Conservation (phyloP, 2,888 invertebrate genomes). For the Dastarcus helophoroides region DNA sequence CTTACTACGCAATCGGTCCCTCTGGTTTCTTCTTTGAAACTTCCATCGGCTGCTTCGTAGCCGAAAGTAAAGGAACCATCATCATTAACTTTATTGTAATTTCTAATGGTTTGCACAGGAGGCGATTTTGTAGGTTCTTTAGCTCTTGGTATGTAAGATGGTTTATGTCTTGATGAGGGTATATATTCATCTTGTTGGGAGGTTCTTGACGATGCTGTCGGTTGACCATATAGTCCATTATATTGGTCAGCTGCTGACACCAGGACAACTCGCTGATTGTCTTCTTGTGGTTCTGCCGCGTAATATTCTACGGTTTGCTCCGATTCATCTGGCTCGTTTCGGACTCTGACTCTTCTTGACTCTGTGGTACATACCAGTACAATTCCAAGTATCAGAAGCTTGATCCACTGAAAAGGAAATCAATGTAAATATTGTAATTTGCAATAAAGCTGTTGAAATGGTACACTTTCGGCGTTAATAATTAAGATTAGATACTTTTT, state of each 20-base stretch:
- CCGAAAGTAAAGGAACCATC: constrained; percentile 78
- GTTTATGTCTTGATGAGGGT: constrained; percentile 24
- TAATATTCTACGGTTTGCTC: constrained; percentile 37
- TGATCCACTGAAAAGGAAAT: constrained; percentile 21
- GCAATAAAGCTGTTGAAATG: too few species aligned
- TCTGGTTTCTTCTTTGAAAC: constrained; percentile 76
- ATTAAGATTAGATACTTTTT: too few species aligned
- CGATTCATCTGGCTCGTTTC: constrained; percentile 36
- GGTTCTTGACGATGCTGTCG: constrained; percentile 27
- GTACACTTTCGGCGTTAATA: too few species aligned
- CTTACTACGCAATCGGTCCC: constrained; percentile 78
- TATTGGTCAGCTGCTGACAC: constrained; percentile 37
- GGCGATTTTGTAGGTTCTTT: constrained; percentile 54
- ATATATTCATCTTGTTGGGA: constrained; percentile 32
- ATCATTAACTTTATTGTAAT: constrained; percentile 73
- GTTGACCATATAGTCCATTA: constrained; percentile 39
- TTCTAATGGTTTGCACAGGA: constrained; percentile 71
- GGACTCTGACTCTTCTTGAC: constrained; percentile 40
- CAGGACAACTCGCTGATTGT: constrained; percentile 30
- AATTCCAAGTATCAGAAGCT: constrained; percentile 24
- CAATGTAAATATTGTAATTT: too few species aligned
- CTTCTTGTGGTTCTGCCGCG: constrained; percentile 35
- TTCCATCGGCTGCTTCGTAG: constrained; percentile 75
- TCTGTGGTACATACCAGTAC: constrained; percentile 25
- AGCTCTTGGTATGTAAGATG: constrained; percentile 34